Evolutionary conservation across 2,888 invertebrate species (phyloP), one percentile per base, ranked within the genome.

Genomic region (Tetramorium bicarinatum): DNA sequence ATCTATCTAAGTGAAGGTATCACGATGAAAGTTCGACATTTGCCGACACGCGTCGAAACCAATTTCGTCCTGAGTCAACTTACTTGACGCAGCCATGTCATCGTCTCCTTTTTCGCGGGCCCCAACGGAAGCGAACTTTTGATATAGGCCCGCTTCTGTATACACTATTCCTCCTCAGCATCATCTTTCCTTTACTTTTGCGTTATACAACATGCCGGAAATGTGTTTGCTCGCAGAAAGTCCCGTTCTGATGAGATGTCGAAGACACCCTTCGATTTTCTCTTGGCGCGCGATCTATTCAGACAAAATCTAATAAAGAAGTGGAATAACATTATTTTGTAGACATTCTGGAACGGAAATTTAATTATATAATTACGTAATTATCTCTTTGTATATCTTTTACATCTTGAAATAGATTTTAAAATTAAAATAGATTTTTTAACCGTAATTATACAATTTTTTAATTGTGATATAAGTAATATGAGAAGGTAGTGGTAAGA

Each of bases 11-110:
- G 85, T 54, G 59, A 41, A 49, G 71, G 75, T 83, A 83, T 82
- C 52, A 47, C 25, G 76, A 71, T 80, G 72, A 74, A 85, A 82
- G 71, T 82, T 83, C 38, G 66, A 80, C 59, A 75, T 83, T 66
- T 76, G 49, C 69, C 79, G 84, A 66, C 66, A 77, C 67, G 74
- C 84, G 81, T 83, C 86, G 81, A 87, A 88, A 85, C 86, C 87
- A 89, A 88, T 89, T 89, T 89, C 85, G 81, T 54, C 82, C 29
- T 61, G 52, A 79, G 80, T 85, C 88, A 84, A 82, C 82, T 83
- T 54, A 64, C 56, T 15, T 62, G 71, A 83, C 49, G 38, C 64
- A 84, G 87, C 15, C 59, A 44, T 61, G 72, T 86, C 64, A 64
- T 72, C 83, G 69, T 76, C 80, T 83, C 67, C 67, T 72, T 80